phyloP scores from a whole-genome alignment of 2,888 invertebrate species.

The Pemphredon lugubris region DNA sequence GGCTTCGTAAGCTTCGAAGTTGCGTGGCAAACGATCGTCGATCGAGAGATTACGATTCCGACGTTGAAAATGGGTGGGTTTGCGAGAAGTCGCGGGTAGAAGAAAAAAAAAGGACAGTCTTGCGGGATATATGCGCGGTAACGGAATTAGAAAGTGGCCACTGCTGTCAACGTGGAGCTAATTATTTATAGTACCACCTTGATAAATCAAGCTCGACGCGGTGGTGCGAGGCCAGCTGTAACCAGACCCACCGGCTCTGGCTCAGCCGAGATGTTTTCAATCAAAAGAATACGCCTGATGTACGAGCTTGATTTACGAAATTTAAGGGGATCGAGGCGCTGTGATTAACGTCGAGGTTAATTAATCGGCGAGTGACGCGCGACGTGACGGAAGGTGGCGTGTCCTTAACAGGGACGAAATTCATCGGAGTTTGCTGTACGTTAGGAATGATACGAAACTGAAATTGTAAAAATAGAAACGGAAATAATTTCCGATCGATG shows the following conservation, averaged over 20 bases:
- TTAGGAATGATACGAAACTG: too few relatives aligned
- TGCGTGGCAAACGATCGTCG: too few relatives aligned
- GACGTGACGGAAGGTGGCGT: background rate
- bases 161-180: constrained; percentile 31
- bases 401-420: too few relatives aligned
- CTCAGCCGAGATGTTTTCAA: constrained; percentile 24
- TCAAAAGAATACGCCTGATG: constrained; percentile 24
- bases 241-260: constrained; percentile 23
- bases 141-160: constrained; percentile 29
- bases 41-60: too few relatives aligned
- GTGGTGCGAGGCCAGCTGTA: constrained; percentile 16
- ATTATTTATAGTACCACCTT: constrained; percentile 41
- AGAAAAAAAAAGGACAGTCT: background rate
- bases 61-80: too few relatives aligned
- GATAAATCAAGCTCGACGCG: constrained; percentile 43
- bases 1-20: too few relatives aligned
- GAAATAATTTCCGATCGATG: too few relatives aligned
- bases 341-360: too few relatives aligned
- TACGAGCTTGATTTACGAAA: constrained; percentile 10
- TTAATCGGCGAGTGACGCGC: background rate
- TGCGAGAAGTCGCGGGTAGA: background rate
- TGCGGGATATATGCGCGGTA: background rate
- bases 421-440: too few relatives aligned
- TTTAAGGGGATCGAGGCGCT: background rate
- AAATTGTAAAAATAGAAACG: background rate